Percentiles rank a stretch among this genome's conserved stretches.
phyloP scores from a whole-genome alignment of 2,113 vertebrate genomes.

The Crotalus horridus region DNA sequence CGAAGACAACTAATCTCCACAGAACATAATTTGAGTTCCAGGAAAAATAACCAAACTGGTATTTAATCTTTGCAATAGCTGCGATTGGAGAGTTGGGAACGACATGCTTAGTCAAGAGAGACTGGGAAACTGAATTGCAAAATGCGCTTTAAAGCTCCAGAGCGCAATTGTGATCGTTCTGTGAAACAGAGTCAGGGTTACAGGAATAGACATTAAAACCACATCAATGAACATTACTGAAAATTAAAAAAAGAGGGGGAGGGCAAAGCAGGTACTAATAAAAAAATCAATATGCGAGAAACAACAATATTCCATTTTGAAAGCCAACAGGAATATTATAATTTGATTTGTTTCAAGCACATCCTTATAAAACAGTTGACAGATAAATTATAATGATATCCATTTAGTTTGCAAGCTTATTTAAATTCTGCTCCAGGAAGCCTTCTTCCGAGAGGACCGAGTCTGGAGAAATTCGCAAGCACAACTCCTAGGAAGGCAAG shows the following conservation, averaged over 20 bases:
- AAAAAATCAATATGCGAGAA: slow-evolving; percentile 70
- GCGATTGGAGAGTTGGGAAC: neutral
- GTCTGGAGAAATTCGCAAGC: slow-evolving; percentile 26
- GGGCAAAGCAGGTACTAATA: slow-evolving; percentile 64
- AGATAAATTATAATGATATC: slow-evolving; percentile 61
- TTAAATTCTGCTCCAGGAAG: slow-evolving; percentile 42
- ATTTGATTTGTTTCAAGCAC: slow-evolving; percentile 57
- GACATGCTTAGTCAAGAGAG: neutral
- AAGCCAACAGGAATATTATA: slow-evolving; percentile 53
- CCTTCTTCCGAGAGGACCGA: slow-evolving; percentile 45
- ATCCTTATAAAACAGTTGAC: slow-evolving; percentile 53
- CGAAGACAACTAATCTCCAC: neutral
- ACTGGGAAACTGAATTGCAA: neutral
- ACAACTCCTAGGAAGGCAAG: slow-evolving; percentile 38
- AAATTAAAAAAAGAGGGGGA: slow-evolving; percentile 48
- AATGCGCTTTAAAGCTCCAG: slow-evolving; percentile 34
- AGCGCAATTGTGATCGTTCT: slow-evolving; percentile 52
- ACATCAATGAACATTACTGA: slow-evolving; percentile 67
- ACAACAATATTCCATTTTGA: slow-evolving; percentile 50
- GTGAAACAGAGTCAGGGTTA: slow-evolving; percentile 64
- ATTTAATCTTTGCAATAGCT: neutral
- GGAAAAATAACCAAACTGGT: neutral
- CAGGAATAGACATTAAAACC: slow-evolving; percentile 73
- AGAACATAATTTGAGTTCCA: slow-evolving; percentile 2
- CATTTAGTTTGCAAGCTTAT: slow-evolving; percentile 59